A percentile compares a stretch with the other conserved stretches of the same genome.
These are phyloP conservation scores for Ursus arctos DNA, from an alignment of 2,113 vertebrate species.

Conservation along the genomic window DNA sequence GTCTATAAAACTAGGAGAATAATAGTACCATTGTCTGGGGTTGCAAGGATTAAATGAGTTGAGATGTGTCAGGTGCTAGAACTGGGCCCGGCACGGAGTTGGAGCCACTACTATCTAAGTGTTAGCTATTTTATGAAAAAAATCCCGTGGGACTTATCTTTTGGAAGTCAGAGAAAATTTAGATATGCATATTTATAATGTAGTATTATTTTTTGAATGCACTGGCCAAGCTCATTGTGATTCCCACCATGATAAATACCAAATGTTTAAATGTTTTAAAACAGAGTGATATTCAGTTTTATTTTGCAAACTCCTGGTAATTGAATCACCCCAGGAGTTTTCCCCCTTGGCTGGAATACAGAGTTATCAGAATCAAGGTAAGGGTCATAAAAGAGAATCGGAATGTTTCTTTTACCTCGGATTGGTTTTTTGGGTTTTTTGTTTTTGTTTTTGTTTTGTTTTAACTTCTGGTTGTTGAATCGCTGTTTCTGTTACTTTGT, in stretches of 20 bases:
- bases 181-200: neutral
- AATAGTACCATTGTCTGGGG: neutral
- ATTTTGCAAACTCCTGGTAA: slow-evolving; percentile 13
- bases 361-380: neutral
- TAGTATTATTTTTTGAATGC: neutral
- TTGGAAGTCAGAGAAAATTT: neutral
- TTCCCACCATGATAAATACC: slow-evolving; percentile 12
- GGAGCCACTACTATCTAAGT: neutral
- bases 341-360: neutral
- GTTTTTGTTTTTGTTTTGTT: neutral
- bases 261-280: slow-evolving; percentile 36
- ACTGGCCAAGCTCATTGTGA: slow-evolving; percentile 4
- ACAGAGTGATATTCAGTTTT: neutral
- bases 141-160: neutral
- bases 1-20: neutral
- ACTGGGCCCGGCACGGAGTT: neutral
- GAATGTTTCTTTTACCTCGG: neutral
- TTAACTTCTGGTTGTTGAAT: neutral
- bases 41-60: slow-evolving; percentile 11
- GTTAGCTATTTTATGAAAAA: neutral
- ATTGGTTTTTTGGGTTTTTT: neutral
- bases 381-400: neutral
- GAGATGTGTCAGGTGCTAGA: neutral
- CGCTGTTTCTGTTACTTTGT: neutral
- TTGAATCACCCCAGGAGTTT: neutral